phyloP scores from a whole-genome alignment of 2,888 invertebrate genomes.

The Cantharis rufa region DNA sequence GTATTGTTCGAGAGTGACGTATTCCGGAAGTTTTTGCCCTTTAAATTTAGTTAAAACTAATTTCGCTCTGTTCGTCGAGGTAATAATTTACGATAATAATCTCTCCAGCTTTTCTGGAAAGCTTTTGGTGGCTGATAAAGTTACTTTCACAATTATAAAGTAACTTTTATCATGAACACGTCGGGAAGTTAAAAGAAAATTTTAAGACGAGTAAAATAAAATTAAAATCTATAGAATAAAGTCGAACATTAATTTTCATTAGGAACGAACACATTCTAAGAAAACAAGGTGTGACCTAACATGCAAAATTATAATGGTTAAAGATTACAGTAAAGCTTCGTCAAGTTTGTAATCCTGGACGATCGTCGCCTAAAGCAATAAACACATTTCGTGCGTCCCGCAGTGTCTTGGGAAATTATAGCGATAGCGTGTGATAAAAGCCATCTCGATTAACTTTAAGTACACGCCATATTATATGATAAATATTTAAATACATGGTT shows the following conservation, averaged over 20 bases:
- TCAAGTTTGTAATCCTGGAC: slow-evolving; percentile 29
- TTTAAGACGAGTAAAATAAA: slow-evolving; percentile 3
- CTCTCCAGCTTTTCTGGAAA: slow-evolving; percentile 21
- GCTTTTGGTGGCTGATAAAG: slow-evolving; percentile 25
- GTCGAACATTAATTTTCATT: slow-evolving; percentile 20
- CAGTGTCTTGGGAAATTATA: slow-evolving; percentile 29
- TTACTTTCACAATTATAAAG: slow-evolving; percentile 27
- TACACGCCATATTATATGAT: slow-evolving; percentile 13
- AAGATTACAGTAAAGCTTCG: slow-evolving; percentile 27
- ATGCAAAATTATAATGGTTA: slow-evolving; percentile 27
- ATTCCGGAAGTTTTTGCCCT: slow-evolving; percentile 22
- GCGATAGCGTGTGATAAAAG: slow-evolving; percentile 29
- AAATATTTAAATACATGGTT: neutral
- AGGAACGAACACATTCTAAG: slow-evolving; percentile 22
- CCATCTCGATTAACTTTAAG: slow-evolving; percentile 20
- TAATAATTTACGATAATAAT: slow-evolving; percentile 29
- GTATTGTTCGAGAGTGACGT: slow-evolving; percentile 8
- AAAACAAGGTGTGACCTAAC: slow-evolving; percentile 26
- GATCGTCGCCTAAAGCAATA: slow-evolving; percentile 28
- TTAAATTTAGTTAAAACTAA: slow-evolving; percentile 27
- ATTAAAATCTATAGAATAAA: slow-evolving; percentile 19
- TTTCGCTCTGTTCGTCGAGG: slow-evolving; percentile 23
- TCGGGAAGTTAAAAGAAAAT: slow-evolving; percentile 22
- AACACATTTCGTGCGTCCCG: slow-evolving; percentile 25
- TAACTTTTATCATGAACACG: slow-evolving; percentile 30